phyloP scores from a whole-genome alignment of 2,888 invertebrate genomes.

The Andrena haemorrhoa region DNA sequence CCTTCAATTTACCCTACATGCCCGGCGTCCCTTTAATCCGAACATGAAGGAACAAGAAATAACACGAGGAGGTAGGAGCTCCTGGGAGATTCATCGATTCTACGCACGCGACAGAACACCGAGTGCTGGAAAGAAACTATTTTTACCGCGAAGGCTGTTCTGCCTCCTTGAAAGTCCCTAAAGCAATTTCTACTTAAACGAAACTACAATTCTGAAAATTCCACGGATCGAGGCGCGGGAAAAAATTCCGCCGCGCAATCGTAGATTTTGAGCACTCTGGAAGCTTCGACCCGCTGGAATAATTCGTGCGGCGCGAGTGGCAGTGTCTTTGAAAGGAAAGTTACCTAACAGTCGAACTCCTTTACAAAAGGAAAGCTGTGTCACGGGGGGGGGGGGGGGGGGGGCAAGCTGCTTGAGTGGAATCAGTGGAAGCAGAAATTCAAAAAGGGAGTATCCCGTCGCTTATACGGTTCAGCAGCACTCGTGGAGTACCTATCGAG shows the following conservation, averaged over 20 bases:
- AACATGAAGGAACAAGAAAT: background rate
- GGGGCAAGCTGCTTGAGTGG: background rate
- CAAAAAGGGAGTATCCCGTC: slow-evolving; percentile 11
- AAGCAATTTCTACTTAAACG: background rate
- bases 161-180: background rate
- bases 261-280: background rate
- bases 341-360: background rate
- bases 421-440: slow-evolving; percentile 1
- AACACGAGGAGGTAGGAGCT: background rate
- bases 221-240: too few relatives aligned
- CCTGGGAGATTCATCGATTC: slow-evolving; percentile 3
- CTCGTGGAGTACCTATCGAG: slow-evolving; percentile 45
- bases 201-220: background rate
- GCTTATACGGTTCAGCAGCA: slow-evolving; percentile 23
- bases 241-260: too few relatives aligned
- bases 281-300: background rate
- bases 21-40: background rate
- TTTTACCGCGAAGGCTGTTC: background rate
- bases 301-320: background rate
- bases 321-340: too few relatives aligned
- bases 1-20: background rate
- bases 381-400: background rate
- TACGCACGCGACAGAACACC: background rate
- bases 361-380: background rate
- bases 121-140: background rate